Conservation (phyloP, 2,113 vertebrate genomes). For the Cygnus atratus region DNA sequence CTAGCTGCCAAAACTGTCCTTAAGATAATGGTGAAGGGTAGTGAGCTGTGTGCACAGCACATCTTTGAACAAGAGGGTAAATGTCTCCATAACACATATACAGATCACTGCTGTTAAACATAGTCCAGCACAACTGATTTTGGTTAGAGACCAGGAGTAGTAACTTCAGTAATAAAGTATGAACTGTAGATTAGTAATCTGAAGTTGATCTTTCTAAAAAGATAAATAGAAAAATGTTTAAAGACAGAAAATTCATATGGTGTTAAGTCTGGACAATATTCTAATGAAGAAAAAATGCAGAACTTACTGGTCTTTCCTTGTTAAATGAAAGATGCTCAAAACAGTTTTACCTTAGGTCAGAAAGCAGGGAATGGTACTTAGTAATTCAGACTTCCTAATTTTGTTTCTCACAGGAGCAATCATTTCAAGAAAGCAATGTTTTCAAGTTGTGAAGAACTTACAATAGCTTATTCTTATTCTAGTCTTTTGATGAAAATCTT, state of each 20-base stretch:
- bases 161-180: neutral
- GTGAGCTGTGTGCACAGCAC: neutral
- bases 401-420: conserved; percentile 1
- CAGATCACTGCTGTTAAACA: neutral
- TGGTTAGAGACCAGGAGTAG: neutral
- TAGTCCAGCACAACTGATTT: neutral
- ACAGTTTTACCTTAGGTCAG: neutral
- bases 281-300: neutral
- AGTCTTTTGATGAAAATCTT: conserved; percentile 13
- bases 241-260: neutral
- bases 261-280: neutral
- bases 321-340: neutral
- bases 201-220: neutral
- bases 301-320: neutral
- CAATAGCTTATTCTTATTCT: conserved; percentile 25
- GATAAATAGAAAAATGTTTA: neutral
- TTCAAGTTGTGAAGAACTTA: neutral
- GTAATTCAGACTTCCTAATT: neutral
- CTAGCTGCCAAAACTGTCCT: neutral
- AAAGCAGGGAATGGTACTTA: neutral
- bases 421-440: neutral
- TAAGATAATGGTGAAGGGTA: neutral
- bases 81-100: neutral
- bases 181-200: neutral
- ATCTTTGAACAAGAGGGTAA: neutral